Evolutionary conservation across 2,888 invertebrate species (phyloP), one percentile per base, ranked within the genome.

Genomic region (Napeogenes inachia): DNA sequence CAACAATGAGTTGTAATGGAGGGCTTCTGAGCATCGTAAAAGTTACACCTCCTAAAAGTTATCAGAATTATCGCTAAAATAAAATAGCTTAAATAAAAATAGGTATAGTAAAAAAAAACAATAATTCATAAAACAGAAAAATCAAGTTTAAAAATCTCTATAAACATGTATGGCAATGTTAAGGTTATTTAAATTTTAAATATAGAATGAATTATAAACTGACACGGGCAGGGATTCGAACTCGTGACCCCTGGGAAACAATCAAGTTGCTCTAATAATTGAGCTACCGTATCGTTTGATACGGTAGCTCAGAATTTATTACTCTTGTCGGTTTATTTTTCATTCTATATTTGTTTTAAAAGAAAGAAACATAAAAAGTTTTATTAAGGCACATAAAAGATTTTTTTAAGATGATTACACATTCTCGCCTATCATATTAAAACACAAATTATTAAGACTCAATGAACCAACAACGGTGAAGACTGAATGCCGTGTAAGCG

Each of bases 401-500:
- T 50, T 10, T 50, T 50, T 50, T 12, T 30, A 50, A 50, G 30
- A 21, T 30, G 50, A 50, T 50, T 50, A 50, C 50, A 50, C 30
- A 50, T 50, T 50, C 50, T 50, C 50, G 50, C 30, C 21, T 30
- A 8, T 50, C 50, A 30, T 50, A 50, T 50, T 30, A 30, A 50
- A 50, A 50, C n/a, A 47, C 50, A 50, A 50, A 50, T 30, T 50
- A 50, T 50, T 50, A 30, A 50, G 50, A 21, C 30, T 12, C 50
- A 50, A 50, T 50, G 50, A 50, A 50, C 50, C 50, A 30, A 30
- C 50, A 50, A 30, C 50, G 4, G 10, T 50, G 50, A 50, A 30
- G 50, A 50, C 50, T 50, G 50, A 50, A 50, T 50, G 50, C 50
- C 50, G 50, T 30, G 30, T 30, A 50, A 50, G 50, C 50, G 30